Base-by-base conservation (phyloP, 1,140 invertebrate species). In the Drosophila elegans region DNA sequence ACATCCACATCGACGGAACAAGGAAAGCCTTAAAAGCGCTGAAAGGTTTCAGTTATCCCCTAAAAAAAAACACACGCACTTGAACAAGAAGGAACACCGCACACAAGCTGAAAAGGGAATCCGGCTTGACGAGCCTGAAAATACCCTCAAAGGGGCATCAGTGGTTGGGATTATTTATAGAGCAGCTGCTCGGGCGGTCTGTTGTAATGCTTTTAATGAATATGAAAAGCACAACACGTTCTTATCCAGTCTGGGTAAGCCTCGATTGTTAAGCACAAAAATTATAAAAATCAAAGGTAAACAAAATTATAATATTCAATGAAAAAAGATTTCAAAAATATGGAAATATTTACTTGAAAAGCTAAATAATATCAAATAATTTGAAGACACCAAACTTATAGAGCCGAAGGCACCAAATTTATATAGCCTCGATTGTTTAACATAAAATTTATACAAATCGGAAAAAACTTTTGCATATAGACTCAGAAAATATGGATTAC, bases 1-100 rank as follows among this genome's bases (percentile, higher is more conserved):
- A 44, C 41, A 21, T 21, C 16, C 38, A 52, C 51, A 38, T 27
- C 16, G 32, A 44, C 41, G 32, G 36, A 25, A 21, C 4, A 48
- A 41, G 61, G 63, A 77, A 68, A 75, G 69, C 78, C 66, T 68
- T 68, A 88, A 88, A 78, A 76, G 79, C 82, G 71, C 55, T 79
- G 71, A 82, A 83, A 79, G 75, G 64, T 75, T 82, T 88, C 63
- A 80, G 62, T 80, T 85, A 61, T 63, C 62, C 73, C 34, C 38
- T 66, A 77, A 41, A 52, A 54, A 59, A 53, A 44, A 80, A 48
- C 32, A 46, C 39, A 46, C 73, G 54, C 55, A 71, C 49, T 53
- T 38, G 55, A 48, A 75, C 46, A 25, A 67, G 34, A 41, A 41
- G 44, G 36, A 44, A 56, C 48, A 16, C 27, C 48, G 21, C 53